These are phyloP conservation scores for Pristiophorus japonicus DNA, from an alignment of 2,113 vertebrate species.

Conservation along the genomic window DNA sequence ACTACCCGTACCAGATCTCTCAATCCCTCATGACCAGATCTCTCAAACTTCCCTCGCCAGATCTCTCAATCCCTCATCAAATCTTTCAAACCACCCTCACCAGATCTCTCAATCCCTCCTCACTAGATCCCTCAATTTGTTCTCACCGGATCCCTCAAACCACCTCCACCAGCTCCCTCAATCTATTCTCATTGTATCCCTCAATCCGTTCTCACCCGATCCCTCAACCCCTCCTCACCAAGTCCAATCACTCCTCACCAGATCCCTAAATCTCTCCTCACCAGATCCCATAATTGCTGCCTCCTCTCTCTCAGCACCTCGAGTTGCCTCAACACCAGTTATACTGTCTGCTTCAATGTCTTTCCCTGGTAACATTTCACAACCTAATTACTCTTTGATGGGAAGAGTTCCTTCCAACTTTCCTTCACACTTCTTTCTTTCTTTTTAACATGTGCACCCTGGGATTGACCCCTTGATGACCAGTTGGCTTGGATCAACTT, in stretches of 20 bases:
- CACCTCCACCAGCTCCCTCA: neutral
- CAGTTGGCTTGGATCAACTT: neutral
- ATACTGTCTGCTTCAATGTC: neutral
- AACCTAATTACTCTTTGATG: neutral
- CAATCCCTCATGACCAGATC: neutral
- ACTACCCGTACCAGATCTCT: neutral
- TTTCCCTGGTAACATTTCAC: neutral
- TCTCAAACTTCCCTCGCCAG: neutral
- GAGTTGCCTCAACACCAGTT: neutral
- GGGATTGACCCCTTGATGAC: neutral
- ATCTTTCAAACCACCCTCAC: neutral
- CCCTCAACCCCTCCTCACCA: neutral
- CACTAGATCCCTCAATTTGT: neutral
- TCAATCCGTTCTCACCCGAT: neutral
- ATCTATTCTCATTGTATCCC: no score
- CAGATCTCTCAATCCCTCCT: no score
- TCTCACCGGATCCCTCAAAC: neutral
- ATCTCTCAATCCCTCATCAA: neutral
- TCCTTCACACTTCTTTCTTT: neutral
- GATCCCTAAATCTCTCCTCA: neutral
- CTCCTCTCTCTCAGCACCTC: neutral
- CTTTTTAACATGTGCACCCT: neutral
- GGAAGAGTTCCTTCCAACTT: neutral
- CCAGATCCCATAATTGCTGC: no score
- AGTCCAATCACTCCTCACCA: no score